Base-by-base conservation (phyloP, 2,113 vertebrate species). In the Clupea harengus region DNA sequence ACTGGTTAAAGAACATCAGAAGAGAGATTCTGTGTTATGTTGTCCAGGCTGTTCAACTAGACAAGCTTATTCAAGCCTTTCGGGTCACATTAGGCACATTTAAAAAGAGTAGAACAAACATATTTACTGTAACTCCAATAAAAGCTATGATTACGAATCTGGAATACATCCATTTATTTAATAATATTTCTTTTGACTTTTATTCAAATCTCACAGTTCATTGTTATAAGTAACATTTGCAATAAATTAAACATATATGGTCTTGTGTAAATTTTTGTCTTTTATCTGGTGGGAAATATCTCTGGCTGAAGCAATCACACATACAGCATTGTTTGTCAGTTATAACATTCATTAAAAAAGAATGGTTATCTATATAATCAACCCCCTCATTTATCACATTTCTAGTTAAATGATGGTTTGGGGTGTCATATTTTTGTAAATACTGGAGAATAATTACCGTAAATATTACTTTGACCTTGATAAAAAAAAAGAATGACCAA, bases 191-290 rank as follows among this genome's bases (percentile, higher is more conserved):
- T 78, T 78, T 78, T 78, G 72, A 54, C 82, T 91, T 39, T 39
- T 39, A 39, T 39, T 39, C 49, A 81, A 92, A 88, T 87, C 89
- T 93, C 91, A 92, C 93, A 94, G 91, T 93, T 89, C 92, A 94
- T 92, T 93, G 94, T 93, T 93, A 93, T 95, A 95, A 83, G 52
- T 84, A 95, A 95, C 95, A 96, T 95, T 95, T 96, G 96, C 94
- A 97, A 98, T 97, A 98, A 98, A 96, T 97, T 97, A 97, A 96
- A 96, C 94, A 95, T 91, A 93, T 95, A 96, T 97, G 96, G 96
- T 95, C 96, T 94, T 89, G 88, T 91, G 91, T 87, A 86, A 64
- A 91, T 86, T 97, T 94, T 39, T 39, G 39, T 39, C 39, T 39
- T 39, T 95, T 57, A 88, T 90, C 88, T 88, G 85, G 85, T 89